Percentiles rank a stretch among this genome's conserved stretches.
Conservation (phyloP, 2,888 invertebrate genomes). For the Diaphora mendica region DNA sequence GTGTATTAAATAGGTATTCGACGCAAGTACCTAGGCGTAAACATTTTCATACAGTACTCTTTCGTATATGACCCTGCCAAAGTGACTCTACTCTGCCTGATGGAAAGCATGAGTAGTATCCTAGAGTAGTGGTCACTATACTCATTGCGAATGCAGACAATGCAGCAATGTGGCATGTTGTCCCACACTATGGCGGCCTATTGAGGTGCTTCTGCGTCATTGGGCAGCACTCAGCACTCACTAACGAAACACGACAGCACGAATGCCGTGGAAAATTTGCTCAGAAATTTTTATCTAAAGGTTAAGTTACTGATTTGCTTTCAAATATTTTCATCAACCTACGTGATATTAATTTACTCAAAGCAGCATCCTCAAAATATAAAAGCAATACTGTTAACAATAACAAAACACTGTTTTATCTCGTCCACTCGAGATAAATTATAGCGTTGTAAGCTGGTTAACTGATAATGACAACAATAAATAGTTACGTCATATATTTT, state of each 20-base stretch:
- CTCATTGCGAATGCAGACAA: too few species aligned
- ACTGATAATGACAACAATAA: conserved; percentile 5
- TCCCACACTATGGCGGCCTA: too few species aligned
- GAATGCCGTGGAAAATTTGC: neutral
- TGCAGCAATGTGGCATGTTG: too few species aligned
- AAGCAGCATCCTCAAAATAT: neutral
- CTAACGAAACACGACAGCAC: too few species aligned
- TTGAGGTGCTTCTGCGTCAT: too few species aligned
- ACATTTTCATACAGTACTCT: neutral
- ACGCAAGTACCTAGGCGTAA: too few species aligned
- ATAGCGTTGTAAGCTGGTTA: neutral
- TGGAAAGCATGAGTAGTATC: too few species aligned
- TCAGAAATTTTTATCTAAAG: neutral
- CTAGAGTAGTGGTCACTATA: too few species aligned
- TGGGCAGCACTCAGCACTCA: too few species aligned
- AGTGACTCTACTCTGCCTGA: too few species aligned
- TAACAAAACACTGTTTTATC: neutral
- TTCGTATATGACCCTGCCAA: too few species aligned
- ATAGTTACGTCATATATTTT: neutral
- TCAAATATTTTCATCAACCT: neutral
- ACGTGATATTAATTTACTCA: neutral
- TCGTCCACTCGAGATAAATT: conserved; percentile 1
- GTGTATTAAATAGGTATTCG: too few species aligned
- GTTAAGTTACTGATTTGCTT: neutral
- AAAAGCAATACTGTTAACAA: neutral